phyloP scores from a whole-genome alignment of 2,888 invertebrate species.

The Geotrupes spiniger region DNA sequence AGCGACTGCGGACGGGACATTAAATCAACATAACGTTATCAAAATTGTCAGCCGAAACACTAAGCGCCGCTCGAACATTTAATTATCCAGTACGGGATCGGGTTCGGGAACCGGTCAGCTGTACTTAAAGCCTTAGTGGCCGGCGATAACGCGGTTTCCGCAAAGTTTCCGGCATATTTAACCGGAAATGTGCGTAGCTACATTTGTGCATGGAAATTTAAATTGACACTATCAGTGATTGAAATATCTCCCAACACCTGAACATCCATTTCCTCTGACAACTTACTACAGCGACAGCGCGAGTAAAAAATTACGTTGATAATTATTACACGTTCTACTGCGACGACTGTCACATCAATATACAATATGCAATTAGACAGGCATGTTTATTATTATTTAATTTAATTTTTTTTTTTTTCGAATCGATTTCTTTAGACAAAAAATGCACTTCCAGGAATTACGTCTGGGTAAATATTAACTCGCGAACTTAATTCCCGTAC shows the following conservation, averaged over 20 bases:
- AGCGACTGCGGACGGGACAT: too few relatives aligned
- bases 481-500: too few relatives aligned
- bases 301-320: too few relatives aligned
- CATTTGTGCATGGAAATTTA: constrained; percentile 37
- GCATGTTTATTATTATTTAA: too few relatives aligned
- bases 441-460: too few relatives aligned
- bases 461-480: too few relatives aligned
- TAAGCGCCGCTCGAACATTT: constrained; percentile 28
- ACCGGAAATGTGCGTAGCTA: constrained; percentile 34
- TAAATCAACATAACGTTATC: too few relatives aligned
- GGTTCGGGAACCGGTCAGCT: constrained; percentile 22
- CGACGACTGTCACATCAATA: too few relatives aligned
- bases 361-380: too few relatives aligned
- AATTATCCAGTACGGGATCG: constrained; percentile 29
- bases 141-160: constrained; percentile 36
- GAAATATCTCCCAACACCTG: constrained; percentile 19
- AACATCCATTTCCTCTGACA: constrained; percentile 20
- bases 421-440: too few relatives aligned
- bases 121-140: constrained; percentile 29
- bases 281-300: background rate
- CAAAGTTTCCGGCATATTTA: constrained; percentile 34
- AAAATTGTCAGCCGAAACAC: constrained; percentile 25
- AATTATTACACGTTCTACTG: too few relatives aligned
- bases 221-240: constrained; percentile 30
- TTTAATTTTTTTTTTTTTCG: too few relatives aligned